Base-by-base conservation (phyloP, 2,797 vertebrate species). In the Lacerta bilineata region DNA sequence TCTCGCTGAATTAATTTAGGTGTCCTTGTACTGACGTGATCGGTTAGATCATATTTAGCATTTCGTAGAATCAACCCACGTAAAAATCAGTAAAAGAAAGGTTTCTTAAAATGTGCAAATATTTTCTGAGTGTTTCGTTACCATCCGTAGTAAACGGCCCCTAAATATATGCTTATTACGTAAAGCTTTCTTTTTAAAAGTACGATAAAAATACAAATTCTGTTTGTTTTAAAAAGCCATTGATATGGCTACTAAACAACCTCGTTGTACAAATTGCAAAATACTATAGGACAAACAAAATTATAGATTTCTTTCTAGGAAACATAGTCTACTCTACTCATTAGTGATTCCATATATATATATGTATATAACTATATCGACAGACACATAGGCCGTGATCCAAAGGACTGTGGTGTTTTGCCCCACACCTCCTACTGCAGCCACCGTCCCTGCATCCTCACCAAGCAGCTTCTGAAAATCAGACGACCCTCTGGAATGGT, bases 201-300 rank as follows among this genome's bases (percentile, higher is more conserved):
- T 97, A 97, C 96, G 96, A 96, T 96, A 97, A 97, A 97, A 97
- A 97, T 97, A 97, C 97, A 97, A 97, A 96, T 96, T 97, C 95
- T 97, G 96, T 97, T 94, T 97, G 95, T 97, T 97, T 96, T 96
- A 97, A 96, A 97, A 97, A 92, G 96, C 96, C 96, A 96, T 92
- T 90, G 43, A 91, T 91, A 91, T 93, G 96, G 95, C 96, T 96
- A 94, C 95, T 96, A 97, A 97, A 96, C 95, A 95, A 95, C 90
- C 94, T 96, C 89, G 93, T 97, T 96, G 92, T 97, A 97, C 95
- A 97, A 97, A 97, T 96, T 95, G 87, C 93, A 97, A 97, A 97
- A 97, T 97, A 96, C 95, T 96, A 94, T 96, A 95, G 94, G 96
- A 96, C 94, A 95, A 96, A 96, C 93, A 96, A 96, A 97, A 97